These are phyloP conservation scores for Euzophera pinguis DNA, from an alignment of 2,888 invertebrate species.

Conservation along the genomic window DNA sequence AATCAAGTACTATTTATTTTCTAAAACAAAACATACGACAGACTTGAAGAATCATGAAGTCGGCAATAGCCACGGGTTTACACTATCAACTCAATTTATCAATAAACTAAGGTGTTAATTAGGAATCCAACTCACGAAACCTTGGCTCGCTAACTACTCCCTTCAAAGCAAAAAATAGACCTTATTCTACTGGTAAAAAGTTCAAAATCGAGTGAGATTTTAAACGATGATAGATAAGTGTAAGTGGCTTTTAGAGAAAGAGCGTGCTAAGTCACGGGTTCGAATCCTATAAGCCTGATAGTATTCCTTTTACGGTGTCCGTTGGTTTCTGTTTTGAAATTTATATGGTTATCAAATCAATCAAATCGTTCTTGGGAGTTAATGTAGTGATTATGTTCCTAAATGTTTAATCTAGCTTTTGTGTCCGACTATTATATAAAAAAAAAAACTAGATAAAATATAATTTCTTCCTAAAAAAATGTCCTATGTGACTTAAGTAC, in stretches of 20 bases:
- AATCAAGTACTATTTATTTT: neutral
- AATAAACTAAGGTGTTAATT: slow-evolving; percentile 73
- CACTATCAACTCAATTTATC: slow-evolving; percentile 74
- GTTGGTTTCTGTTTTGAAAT: slow-evolving; percentile 9
- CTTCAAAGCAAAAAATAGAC: neutral
- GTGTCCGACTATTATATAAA: too few species aligned
- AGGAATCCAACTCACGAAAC: slow-evolving; percentile 71
- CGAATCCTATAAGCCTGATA: slow-evolving; percentile 62
- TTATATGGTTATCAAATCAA: slow-evolving; percentile 7
- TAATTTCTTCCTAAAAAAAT: too few species aligned
- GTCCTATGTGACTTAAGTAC: too few species aligned
- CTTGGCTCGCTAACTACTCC: neutral
- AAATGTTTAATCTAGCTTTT: neutral
- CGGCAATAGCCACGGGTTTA: slow-evolving; percentile 46
- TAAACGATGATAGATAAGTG: slow-evolving; percentile 63
- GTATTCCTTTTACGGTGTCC: slow-evolving; percentile 22
- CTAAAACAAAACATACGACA: neutral
- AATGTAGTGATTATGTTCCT: neutral
- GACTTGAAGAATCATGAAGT: slow-evolving; percentile 31
- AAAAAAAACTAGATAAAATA: too few species aligned
- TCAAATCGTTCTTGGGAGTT: neutral
- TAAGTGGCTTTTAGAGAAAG: slow-evolving; percentile 65
- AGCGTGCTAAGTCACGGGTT: slow-evolving; percentile 67
- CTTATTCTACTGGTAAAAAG: neutral
- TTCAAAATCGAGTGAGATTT: slow-evolving; percentile 15